Base-by-base conservation (phyloP, 2,113 vertebrate species). In the Mus spicilegus region DNA sequence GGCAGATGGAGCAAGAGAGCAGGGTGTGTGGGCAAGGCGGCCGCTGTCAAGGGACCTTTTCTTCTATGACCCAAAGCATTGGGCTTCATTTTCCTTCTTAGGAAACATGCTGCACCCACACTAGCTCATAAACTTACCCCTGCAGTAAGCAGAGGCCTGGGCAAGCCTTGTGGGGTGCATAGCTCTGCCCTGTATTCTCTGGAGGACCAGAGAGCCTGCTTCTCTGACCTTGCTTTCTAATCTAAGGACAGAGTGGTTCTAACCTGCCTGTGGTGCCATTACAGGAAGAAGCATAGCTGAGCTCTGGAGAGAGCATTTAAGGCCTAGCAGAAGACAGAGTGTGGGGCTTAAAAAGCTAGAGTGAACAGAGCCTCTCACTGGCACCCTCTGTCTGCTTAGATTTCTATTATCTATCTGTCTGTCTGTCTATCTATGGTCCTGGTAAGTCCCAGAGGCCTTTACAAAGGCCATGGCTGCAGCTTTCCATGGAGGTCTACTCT, bases 21-120 rank as follows among this genome's bases (percentile, higher is more conserved):
- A 77, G 54, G 89, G 65, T 39, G 3, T 61, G 63, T 16, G 14
- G 78, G 95, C 96, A 94, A 89, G 20, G 92, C 51, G 92, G 97
- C 96, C 36, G 89, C 97, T 93, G 94, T 39, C 8, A 73, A 77
- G 96, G 95, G 92, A 93, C 76, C 39, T 85, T 76, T 8, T 0
- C 72, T 87, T 78, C 54, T 17, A 92, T 58, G 61, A 80, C 87
- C 17, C 2, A 13, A 24, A 3, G 24, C 11, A 20, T 39, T 82
- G 2, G 1, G 3, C 20, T 36, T 77, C 33, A 17, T 56, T n/a
- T 39, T 30, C 24, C 81, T 81, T 87, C 80, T 75, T 49, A 72
- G 28, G 56, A 91, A 88, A 14, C 24, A 3, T 6, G 8, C 6
- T 72, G n/a, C 46, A 88, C 1, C 30, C 54, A 42, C 3, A 36